Evolutionary conservation across 2,888 invertebrate species (phyloP).

Genomic region (Baccha elongata): DNA sequence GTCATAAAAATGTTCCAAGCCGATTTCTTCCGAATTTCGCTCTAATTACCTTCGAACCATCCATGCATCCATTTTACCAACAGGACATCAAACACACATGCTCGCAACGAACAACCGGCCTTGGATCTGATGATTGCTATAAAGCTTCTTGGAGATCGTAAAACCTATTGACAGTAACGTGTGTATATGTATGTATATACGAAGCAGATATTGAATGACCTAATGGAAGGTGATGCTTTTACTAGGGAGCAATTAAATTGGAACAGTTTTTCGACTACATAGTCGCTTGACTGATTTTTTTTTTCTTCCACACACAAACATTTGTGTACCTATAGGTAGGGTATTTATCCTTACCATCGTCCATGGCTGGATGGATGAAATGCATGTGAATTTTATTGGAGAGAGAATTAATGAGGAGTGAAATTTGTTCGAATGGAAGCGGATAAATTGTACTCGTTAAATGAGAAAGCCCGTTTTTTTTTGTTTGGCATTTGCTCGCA

Average conservation of each 20-base stretch:
- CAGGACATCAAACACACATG: slow-evolving; percentile 44
- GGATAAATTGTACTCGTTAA: slow-evolving; percentile 69
- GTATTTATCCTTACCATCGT: slow-evolving; percentile 43
- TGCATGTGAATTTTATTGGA: slow-evolving; percentile 69
- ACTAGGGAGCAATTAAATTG: slow-evolving; percentile 69
- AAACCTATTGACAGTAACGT: slow-evolving; percentile 68
- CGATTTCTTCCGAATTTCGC: slow-evolving; percentile 68
- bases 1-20: slow-evolving; percentile 65
- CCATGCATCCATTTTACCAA: slow-evolving; percentile 59
- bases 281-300: slow-evolving; percentile 68
- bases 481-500: slow-evolving; percentile 28
- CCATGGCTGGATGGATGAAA: slow-evolving; percentile 8
- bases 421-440: slow-evolving; percentile 68
- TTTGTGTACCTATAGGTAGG: slow-evolving; percentile 14
- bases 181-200: slow-evolving; percentile 29
- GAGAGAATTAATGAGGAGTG: slow-evolving; percentile 70
- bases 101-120: neutral
- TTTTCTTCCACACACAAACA: too few relatives aligned
- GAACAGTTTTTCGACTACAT: slow-evolving; percentile 63
- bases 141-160: slow-evolving; percentile 52
- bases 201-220: slow-evolving; percentile 66
- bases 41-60: slow-evolving; percentile 71
- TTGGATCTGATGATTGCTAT: slow-evolving; percentile 1
- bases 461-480: slow-evolving; percentile 36
- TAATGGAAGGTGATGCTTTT: slow-evolving; percentile 60